Conservation (phyloP, 1,140 invertebrate species). For the Phenacoccus solenopsis region DNA sequence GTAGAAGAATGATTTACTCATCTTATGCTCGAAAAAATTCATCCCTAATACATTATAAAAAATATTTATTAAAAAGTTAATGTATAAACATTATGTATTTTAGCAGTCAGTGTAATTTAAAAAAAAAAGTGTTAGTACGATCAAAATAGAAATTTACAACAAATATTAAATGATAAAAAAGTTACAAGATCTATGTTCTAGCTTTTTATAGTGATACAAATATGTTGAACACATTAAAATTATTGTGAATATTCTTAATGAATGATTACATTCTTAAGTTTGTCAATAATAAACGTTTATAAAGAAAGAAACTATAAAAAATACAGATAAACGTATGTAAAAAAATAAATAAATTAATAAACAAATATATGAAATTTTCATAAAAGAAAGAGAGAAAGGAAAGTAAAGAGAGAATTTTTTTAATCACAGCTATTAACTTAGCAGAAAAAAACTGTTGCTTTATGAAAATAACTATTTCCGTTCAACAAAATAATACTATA, state of each 20-base stretch:
- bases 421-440: slow-evolving; percentile 8
- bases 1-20: too few species aligned
- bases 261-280: background rate
- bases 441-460: background rate
- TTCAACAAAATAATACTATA: slow-evolving; percentile 4
- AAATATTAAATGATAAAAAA: slow-evolving; percentile 10
- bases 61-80: slow-evolving; percentile 16
- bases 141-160: slow-evolving; percentile 8
- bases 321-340: background rate
- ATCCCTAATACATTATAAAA: background rate
- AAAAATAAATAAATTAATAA: slow-evolving; percentile 12
- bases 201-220: slow-evolving; percentile 1
- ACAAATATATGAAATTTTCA: background rate
- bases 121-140: slow-evolving; percentile 12
- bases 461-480: background rate
- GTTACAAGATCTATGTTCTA: slow-evolving; percentile 9
- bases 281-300: background rate
- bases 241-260: slow-evolving; percentile 11
- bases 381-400: background rate
- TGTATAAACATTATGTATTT: slow-evolving; percentile 15
- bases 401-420: background rate
- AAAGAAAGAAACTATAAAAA: background rate
- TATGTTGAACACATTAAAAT: slow-evolving; percentile 15
- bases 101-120: slow-evolving; percentile 3
- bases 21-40: too few species aligned